Conservation (phyloP, 2,113 vertebrate genomes). For the Leucosticte australis region DNA sequence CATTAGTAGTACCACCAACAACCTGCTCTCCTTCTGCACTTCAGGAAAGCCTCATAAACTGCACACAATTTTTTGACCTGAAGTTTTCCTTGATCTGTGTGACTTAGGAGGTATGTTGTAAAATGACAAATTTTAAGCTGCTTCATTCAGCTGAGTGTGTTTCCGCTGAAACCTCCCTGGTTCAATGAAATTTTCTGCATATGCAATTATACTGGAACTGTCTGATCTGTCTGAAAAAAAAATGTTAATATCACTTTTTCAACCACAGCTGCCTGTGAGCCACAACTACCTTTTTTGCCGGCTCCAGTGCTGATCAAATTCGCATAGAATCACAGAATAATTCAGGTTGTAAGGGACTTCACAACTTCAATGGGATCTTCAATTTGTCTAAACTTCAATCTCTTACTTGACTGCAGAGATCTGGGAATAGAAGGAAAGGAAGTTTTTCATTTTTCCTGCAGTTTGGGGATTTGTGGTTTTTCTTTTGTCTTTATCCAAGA, state of each 20-base stretch:
- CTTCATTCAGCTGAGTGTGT: not conserved
- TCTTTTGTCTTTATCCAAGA: not conserved
- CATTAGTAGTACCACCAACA: not conserved
- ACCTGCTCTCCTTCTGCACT: not conserved
- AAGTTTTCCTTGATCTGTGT: not conserved
- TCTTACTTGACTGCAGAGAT: not conserved
- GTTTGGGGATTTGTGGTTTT: not conserved
- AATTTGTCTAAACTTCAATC: slow-evolving; percentile 12
- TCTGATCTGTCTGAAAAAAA: not conserved
- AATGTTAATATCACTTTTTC: not conserved
- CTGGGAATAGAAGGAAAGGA: not conserved
- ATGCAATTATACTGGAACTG: not conserved
- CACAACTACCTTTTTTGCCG: not conserved
- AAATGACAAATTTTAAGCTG: not conserved
- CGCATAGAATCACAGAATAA: not conserved
- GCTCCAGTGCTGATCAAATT: not conserved
- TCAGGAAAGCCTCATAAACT: not conserved
- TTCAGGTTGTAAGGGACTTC: not conserved
- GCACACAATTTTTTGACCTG: not conserved
- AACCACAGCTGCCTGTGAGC: not conserved
- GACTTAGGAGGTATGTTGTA: not conserved
- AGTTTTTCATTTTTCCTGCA: slow-evolving; percentile 14
- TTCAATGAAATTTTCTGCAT: not conserved
- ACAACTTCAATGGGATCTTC: slow-evolving; percentile 4
- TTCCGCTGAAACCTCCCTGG: not conserved